phyloP scores from a whole-genome alignment of 2,888 invertebrate genomes.

The Melieria omissa region DNA sequence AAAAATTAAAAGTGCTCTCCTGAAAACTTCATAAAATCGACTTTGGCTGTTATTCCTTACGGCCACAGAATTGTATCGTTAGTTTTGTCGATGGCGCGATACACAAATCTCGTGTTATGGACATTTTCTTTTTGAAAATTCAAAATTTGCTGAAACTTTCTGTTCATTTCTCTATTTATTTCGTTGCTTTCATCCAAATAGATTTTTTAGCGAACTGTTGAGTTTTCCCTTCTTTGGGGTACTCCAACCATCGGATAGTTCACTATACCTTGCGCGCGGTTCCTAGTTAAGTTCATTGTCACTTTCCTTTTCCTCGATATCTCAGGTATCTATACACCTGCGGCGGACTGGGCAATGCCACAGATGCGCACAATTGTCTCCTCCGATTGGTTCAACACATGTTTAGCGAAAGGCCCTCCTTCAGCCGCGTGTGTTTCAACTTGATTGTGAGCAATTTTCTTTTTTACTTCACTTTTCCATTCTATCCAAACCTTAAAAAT shows the following conservation, averaged over 20 bases:
- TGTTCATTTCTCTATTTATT: not conserved
- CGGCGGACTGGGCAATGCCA: no score
- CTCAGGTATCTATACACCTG: no score
- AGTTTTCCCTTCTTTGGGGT: slow-evolving; percentile 4
- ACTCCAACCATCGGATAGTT: no score
- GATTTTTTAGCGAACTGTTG: slow-evolving; percentile 13
- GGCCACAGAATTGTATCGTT: no score
- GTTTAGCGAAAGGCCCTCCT: slow-evolving; percentile 2
- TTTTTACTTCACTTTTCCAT: slow-evolving; percentile 33
- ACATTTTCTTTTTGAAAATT: not conserved
- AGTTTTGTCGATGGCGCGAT: no score
- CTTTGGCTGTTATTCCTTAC: no score
- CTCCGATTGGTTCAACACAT: not conserved
- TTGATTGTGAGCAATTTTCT: slow-evolving; percentile 21
- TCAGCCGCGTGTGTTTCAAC: slow-evolving; percentile 9
- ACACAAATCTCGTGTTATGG: no score
- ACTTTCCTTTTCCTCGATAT: no score
- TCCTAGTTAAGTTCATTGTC: no score
- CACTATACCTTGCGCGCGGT: no score
- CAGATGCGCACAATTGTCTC: not conserved
- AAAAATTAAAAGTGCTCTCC: no score
- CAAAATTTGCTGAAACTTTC: not conserved
- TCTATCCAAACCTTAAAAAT: slow-evolving; percentile 21
- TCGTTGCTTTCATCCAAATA: slow-evolving; percentile 5
- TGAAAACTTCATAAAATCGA: no score